Conservation (phyloP, 1,140 invertebrate genomes). For the Fopius arisanus region DNA sequence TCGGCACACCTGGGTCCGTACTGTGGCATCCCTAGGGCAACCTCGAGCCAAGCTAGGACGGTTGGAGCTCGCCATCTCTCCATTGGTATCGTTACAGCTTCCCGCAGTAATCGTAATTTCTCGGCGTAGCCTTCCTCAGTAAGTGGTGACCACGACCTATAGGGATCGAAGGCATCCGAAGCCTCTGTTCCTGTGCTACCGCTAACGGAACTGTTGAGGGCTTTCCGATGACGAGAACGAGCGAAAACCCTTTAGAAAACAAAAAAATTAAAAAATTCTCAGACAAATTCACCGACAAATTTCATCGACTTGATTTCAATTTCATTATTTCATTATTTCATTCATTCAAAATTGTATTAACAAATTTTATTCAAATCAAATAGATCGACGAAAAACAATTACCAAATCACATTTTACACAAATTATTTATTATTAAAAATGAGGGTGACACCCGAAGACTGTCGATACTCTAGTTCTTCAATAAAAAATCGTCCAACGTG, state of each 20-base stretch:
- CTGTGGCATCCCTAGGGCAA: slow-evolving; percentile 92
- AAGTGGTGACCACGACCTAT: slow-evolving; percentile 76
- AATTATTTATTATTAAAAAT: too few species aligned
- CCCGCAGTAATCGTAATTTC: slow-evolving; percentile 80
- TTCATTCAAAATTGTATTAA: too few species aligned
- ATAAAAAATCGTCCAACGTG: too few species aligned
- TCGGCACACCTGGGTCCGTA: slow-evolving; percentile 88
- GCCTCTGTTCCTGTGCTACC: slow-evolving; percentile 63
- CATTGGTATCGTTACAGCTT: slow-evolving; percentile 88
- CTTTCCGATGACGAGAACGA: slow-evolving; percentile 80
- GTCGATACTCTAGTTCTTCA: too few species aligned
- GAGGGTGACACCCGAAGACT: too few species aligned
- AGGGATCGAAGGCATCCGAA: slow-evolving; percentile 61
- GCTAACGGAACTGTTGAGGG: slow-evolving; percentile 60
- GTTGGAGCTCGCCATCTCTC: slow-evolving; percentile 91
- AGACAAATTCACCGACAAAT: too few species aligned
- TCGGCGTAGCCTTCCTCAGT: slow-evolving; percentile 86
- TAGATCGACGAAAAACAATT: too few species aligned
- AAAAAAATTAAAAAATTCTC: not conserved
- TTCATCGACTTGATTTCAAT: too few species aligned
- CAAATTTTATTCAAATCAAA: too few species aligned
- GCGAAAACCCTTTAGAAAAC: slow-evolving; percentile 76
- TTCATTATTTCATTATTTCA: too few species aligned
- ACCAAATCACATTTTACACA: too few species aligned
- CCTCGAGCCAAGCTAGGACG: slow-evolving; percentile 92